A percentile compares a stretch with the other conserved stretches of the same genome.
Conservation (phyloP, 2,113 vertebrate species). For the Apaloderma vittatum region DNA sequence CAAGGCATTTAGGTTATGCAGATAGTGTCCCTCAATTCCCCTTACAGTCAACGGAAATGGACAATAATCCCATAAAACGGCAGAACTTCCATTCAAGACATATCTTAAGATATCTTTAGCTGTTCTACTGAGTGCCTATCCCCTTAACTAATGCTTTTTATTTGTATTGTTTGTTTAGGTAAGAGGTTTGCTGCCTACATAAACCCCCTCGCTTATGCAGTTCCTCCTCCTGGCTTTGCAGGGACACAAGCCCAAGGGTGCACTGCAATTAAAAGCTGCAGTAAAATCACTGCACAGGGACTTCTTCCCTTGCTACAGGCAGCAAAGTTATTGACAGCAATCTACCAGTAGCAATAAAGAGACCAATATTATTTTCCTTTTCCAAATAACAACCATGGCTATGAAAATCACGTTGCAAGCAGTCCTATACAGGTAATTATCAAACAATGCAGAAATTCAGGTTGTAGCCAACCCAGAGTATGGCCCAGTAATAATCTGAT, state of each 20-base stretch:
- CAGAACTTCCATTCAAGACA: background rate
- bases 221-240: background rate
- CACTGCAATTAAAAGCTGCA: slow-evolving; percentile 9
- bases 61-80: background rate
- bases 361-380: background rate
- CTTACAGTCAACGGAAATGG: background rate
- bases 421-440: background rate
- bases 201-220: background rate
- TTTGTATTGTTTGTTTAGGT: background rate
- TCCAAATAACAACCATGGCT: background rate
- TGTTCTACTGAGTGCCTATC: background rate
- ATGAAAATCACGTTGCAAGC: background rate
- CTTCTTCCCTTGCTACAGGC: background rate
- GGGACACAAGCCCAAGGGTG: background rate
- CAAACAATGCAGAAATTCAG: slow-evolving; percentile 31
- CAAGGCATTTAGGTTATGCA: background rate
- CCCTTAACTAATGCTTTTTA: background rate
- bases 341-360: background rate
- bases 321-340: background rate
- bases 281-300: background rate
- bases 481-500: background rate
- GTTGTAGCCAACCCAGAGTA: background rate
- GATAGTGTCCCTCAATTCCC: background rate
- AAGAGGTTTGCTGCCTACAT: background rate
- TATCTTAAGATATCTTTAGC: background rate